Percentiles rank a stretch among this genome's conserved stretches.
phyloP scores from a whole-genome alignment of 2,113 vertebrate genomes.

The Syngnathus scovelli region DNA sequence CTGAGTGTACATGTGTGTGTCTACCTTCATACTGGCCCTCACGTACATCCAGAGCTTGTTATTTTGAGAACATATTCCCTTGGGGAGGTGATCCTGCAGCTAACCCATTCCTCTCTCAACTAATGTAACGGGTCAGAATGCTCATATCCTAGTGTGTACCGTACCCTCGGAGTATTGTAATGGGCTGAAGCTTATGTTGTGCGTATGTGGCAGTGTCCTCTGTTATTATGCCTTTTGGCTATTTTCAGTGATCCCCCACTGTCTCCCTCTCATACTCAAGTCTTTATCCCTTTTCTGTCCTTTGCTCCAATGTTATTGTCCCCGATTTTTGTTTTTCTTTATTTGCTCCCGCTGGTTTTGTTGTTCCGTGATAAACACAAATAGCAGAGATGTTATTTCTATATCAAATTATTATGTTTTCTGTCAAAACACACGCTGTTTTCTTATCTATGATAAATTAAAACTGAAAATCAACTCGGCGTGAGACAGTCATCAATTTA shows the following conservation, averaged over 20 bases:
- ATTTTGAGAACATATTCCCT: not conserved
- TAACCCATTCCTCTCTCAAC: not conserved
- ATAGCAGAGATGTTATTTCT: not conserved
- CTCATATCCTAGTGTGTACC: not conserved
- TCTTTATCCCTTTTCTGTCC: conserved; percentile 3
- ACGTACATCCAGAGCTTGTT: not conserved
- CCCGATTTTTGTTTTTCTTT: not conserved
- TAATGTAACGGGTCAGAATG: not conserved
- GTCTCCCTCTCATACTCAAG: not conserved
- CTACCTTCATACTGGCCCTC: not conserved
- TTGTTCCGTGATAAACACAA: not conserved
- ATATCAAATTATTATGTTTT: not conserved
- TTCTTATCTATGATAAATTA: too few relatives aligned
- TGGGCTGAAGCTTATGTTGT: not conserved
- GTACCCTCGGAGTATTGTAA: not conserved
- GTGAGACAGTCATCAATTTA: not conserved
- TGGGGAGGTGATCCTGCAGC: not conserved
- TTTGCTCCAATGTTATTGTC: not conserved
- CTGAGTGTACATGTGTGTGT: not conserved
- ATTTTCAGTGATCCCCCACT: not conserved
- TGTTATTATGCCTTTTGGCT: conserved; percentile 4
- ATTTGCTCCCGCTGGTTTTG: not conserved
- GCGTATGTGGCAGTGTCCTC: conserved; percentile 3
- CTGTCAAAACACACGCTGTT: too few relatives aligned
- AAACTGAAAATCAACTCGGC: not conserved